A percentile compares a stretch with the other conserved stretches of the same genome.
phyloP scores from a whole-genome alignment of 2,797 vertebrate species.

The Alfaro cultratus region DNA sequence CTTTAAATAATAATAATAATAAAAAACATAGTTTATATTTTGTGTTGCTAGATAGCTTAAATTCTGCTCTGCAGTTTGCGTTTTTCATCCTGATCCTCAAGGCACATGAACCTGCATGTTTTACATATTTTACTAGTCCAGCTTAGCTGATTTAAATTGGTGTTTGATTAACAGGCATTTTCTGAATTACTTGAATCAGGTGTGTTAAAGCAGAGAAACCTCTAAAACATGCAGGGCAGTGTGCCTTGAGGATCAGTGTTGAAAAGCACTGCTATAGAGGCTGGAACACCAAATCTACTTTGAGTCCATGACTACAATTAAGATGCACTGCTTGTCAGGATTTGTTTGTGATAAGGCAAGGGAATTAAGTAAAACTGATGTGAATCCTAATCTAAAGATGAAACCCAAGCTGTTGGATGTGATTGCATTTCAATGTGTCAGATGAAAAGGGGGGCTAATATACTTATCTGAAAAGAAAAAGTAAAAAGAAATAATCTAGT shows the following conservation, averaged over 20 bases:
- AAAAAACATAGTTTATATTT: not conserved
- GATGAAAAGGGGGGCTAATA: not conserved
- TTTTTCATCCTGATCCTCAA: too few species aligned
- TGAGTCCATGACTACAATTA: slow-evolving; percentile 44
- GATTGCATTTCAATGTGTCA: slow-evolving; percentile 3
- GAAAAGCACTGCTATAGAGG: slow-evolving; percentile 14
- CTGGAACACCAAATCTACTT: slow-evolving; percentile 28
- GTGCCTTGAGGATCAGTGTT: not conserved
- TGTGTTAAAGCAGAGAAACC: not conserved
- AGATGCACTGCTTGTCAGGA: slow-evolving; percentile 27
- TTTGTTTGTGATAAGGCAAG: slow-evolving; percentile 34
- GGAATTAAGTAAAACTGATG: slow-evolving; percentile 3
- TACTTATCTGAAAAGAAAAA: not conserved
- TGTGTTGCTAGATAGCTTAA: not conserved
- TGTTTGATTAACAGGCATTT: not conserved
- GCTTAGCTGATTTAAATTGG: not conserved
- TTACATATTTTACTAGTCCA: not conserved
- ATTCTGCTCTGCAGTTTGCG: not conserved
- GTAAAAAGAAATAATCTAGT: not conserved
- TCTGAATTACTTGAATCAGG: not conserved
- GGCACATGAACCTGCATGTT: too few species aligned
- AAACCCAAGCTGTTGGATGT: slow-evolving; percentile 3
- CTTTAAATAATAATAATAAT: not conserved
- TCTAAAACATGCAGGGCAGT: not conserved
- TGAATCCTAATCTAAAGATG: slow-evolving; percentile 32